These are phyloP conservation scores for Meta bourneti DNA, from an alignment of 2,888 invertebrate genomes.

Conservation along the genomic window DNA sequence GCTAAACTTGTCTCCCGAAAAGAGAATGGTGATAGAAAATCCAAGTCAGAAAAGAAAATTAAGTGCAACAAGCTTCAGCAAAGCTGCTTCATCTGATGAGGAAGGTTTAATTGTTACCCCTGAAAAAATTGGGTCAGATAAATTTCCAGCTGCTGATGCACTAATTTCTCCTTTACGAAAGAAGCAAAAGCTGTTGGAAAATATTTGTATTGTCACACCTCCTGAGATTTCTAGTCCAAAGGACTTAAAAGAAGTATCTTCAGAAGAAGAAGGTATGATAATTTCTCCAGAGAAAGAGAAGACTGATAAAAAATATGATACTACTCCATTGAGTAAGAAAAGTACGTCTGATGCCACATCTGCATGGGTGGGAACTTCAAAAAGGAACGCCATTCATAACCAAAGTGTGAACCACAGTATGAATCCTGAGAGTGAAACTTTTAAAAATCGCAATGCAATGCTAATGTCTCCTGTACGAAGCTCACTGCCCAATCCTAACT, in stretches of 20 bases:
- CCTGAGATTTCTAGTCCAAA: too few species aligned
- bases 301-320: background rate
- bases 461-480: background rate
- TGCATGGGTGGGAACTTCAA: background rate
- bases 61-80: background rate
- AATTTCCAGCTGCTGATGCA: background rate
- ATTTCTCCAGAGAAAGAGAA: background rate
- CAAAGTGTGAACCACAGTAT: background rate
- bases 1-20: background rate
- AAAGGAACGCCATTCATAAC: background rate
- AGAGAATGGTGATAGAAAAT: background rate
- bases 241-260: background rate
- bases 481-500: background rate
- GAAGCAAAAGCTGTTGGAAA: background rate
- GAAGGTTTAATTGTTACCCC: background rate
- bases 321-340: background rate
- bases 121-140: background rate
- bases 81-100: background rate
- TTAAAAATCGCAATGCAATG: too few species aligned
- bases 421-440: background rate
- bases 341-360: background rate
- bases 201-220: background rate
- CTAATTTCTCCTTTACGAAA: background rate
- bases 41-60: background rate
- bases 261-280: slow-evolving; percentile 2